Percentiles rank a stretch among this genome's conserved stretches.
Conservation (phyloP, 2,888 invertebrate species). For the Ormyrus labotus region DNA sequence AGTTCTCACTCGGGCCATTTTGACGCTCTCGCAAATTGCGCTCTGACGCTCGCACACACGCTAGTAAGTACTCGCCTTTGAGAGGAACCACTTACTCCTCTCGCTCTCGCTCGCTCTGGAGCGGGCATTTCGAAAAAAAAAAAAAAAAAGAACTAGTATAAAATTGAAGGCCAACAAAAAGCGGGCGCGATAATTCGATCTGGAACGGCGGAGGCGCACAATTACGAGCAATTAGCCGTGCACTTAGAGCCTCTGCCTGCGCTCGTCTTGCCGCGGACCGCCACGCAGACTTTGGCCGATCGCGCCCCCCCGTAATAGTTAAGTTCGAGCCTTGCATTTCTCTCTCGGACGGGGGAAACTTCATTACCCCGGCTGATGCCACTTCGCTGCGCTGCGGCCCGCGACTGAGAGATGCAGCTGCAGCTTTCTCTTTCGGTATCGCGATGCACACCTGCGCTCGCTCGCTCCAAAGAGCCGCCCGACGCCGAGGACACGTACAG, state of each 20-base stretch:
- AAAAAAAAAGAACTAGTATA: neutral
- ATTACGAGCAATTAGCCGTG: conserved; percentile 44
- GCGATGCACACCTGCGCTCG: too few species aligned
- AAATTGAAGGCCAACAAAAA: neutral
- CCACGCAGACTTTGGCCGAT: neutral
- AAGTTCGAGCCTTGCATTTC: conserved; percentile 13
- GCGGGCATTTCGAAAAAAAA: too few species aligned
- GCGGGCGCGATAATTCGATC: conserved; percentile 61
- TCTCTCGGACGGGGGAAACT: conserved; percentile 27
- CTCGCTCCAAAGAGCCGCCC: too few species aligned
- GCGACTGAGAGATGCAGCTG: too few species aligned
- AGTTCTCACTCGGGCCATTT: too few species aligned
- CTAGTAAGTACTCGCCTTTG: conserved; percentile 5
- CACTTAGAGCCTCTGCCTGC: conserved; percentile 27
- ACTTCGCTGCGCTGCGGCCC: too few species aligned
- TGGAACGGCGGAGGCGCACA: conserved; percentile 35
- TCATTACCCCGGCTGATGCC: conserved; percentile 31
- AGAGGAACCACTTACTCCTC: conserved; percentile 10
- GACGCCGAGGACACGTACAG: too few species aligned
- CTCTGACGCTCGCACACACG: neutral
- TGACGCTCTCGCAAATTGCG: neutral
- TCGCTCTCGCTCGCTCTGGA: neutral
- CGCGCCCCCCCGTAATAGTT: conserved; percentile 4
- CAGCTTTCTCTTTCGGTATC: too few species aligned
- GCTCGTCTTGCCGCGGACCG: neutral